phyloP scores from a whole-genome alignment of 2,888 invertebrate species.

The Eugnorisma glareosa region DNA sequence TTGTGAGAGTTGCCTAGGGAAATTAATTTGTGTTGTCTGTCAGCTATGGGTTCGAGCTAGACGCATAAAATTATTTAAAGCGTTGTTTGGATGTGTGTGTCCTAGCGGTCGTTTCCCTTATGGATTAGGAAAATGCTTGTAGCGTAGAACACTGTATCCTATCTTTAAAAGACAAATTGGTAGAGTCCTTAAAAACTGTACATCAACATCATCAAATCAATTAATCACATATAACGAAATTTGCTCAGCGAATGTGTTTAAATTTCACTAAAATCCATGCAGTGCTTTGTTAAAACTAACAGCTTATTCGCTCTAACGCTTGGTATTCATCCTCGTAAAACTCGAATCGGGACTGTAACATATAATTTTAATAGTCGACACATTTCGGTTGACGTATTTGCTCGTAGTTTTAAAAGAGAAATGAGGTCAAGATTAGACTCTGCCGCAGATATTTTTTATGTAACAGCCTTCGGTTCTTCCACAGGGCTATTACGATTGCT shows the following conservation, averaged over 20 bases:
- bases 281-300: slow-evolving; percentile 22
- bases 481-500: slow-evolving; percentile 46
- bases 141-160: slow-evolving; percentile 10
- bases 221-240: background rate
- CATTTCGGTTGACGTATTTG: slow-evolving; percentile 68
- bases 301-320: slow-evolving; percentile 23
- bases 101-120: slow-evolving; percentile 29
- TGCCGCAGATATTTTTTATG: slow-evolving; percentile 71
- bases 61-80: slow-evolving; percentile 44
- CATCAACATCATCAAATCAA: background rate
- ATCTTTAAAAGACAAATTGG: background rate
- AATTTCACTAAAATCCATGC: slow-evolving; percentile 1
- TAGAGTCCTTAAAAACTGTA: background rate
- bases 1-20: slow-evolving; percentile 38
- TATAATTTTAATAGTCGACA: slow-evolving; percentile 64
- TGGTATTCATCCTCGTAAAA: slow-evolving; percentile 52
- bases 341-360: slow-evolving; percentile 51
- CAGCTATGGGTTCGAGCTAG: slow-evolving; percentile 15
- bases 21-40: slow-evolving; percentile 39
- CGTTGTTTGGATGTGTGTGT: slow-evolving; percentile 17
- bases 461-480: slow-evolving; percentile 68
- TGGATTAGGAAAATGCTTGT: slow-evolving; percentile 6
- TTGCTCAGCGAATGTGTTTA: background rate
- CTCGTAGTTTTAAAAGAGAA: slow-evolving; percentile 78
- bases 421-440: slow-evolving; percentile 83